Base-by-base conservation (phyloP, 2,888 invertebrate species). In the Drosophila anceps region DNA sequence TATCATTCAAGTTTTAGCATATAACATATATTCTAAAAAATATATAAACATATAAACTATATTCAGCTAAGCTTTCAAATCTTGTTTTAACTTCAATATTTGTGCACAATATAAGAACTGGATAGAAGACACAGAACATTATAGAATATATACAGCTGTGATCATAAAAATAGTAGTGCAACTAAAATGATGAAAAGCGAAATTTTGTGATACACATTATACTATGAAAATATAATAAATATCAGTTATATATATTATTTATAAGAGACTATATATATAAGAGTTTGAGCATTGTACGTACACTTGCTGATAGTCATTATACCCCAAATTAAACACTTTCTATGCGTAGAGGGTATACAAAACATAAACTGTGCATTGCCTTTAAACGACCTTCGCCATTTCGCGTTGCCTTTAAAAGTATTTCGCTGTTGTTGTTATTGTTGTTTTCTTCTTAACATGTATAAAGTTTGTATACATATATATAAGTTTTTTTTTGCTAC, bases 341-440 rank as follows among this genome's bases (percentile, higher is more conserved):
- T 33, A 43, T 55, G 31, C 13, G 29, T 57, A 33, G 10, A 57
- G 57, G 57, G 41, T 57, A 57, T 43, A 62, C 51, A 70, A 77
- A 73, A 76, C 71, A 84, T 67, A 69, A 73, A 65, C 69, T 82
- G 65, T 76, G 71, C 71, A 83, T 73, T 55, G 82, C 84, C 70
- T 81, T 86, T 76, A 63, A 83, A 90, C 86, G 90, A 90, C 86
- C 86, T 87, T 87, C 90, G 85, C 81, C 76, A 85, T 85, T 82
- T 81, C 76, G 48, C 44, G 81, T 69, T 82, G 69, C 76, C 87
- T 79, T 90, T 90, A 87, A 90, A 90, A 88, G 88, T 86, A 85
- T 89, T 86, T 88, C 69, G 66, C 51, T 87, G 88, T 87, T 84
- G 77, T 75, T 82, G 71, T 77, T 55, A 39, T 4, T 75, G 41